Percentiles rank a stretch among this genome's conserved stretches.
phyloP scores from a whole-genome alignment of 2,888 invertebrate genomes.

The Crepidodera aurea region DNA sequence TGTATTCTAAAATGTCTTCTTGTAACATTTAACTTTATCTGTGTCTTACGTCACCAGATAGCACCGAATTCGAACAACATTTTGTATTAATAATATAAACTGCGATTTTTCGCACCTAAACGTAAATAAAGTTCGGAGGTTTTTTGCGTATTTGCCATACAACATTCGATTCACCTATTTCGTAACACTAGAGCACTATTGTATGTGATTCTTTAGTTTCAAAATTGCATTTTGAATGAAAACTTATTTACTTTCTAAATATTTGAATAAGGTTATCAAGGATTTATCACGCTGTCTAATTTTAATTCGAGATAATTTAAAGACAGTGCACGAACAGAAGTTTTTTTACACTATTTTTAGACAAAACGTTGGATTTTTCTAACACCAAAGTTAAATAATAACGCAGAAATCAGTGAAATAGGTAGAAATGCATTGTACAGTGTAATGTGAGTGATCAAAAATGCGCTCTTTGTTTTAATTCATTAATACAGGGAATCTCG shows the following conservation, averaged over 20 bases:
- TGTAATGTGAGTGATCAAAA: background rate
- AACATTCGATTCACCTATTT: background rate
- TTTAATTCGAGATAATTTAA: slow-evolving; percentile 32
- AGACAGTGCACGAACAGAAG: slow-evolving; percentile 29
- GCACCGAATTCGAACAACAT: slow-evolving; percentile 53
- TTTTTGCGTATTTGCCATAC: slow-evolving; percentile 5
- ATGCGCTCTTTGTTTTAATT: no score
- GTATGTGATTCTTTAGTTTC: slow-evolving; percentile 20
- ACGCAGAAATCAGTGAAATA: no score
- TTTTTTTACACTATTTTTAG: no score
- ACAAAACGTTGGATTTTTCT: no score
- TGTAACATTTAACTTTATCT: slow-evolving; percentile 52
- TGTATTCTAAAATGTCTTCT: slow-evolving; percentile 47
- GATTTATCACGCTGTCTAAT: slow-evolving; percentile 40
- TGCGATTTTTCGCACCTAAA: slow-evolving; percentile 17
- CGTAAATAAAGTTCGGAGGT: slow-evolving; percentile 21
- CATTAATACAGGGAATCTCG: no score
- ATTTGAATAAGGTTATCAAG: slow-evolving; percentile 45
- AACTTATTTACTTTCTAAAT: slow-evolving; percentile 36
- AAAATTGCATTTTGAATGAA: slow-evolving; percentile 38
- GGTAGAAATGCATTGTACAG: background rate
- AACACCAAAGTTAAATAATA: no score
- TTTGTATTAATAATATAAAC: slow-evolving; percentile 25
- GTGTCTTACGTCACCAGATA: slow-evolving; percentile 50
- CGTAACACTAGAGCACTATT: slow-evolving; percentile 5